These are phyloP conservation scores for Chloroceryle aenea DNA, from an alignment of 2,113 vertebrate genomes.

Conservation along the genomic window DNA sequence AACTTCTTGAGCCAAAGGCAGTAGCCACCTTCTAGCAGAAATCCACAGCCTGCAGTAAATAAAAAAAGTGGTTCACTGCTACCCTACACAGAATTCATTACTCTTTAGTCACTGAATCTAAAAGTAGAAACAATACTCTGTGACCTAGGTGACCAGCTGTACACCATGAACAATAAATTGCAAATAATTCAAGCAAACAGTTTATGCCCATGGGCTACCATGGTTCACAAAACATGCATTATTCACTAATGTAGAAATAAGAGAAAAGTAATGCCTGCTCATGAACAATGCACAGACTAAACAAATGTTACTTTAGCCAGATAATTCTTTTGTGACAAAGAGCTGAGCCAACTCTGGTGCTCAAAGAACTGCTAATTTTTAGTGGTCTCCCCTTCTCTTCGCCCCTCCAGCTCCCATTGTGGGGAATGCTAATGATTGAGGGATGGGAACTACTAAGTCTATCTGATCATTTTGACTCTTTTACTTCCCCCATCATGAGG, in stretches of 20 bases:
- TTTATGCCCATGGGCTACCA: neutral
- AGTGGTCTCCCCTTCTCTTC: neutral
- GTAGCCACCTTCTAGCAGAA: neutral
- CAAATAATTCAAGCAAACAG: constrained; percentile 28
- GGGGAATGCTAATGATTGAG: neutral
- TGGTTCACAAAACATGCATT: neutral
- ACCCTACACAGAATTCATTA: neutral
- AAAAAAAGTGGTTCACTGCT: neutral
- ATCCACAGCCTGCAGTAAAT: neutral
- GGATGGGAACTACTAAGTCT: neutral
- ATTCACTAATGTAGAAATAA: neutral
- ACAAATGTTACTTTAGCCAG: neutral
- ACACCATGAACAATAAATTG: neutral
- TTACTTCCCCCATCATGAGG: fast-evolving
- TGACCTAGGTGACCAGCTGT: neutral
- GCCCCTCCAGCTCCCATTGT: neutral
- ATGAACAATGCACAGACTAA: neutral
- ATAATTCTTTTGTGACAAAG: neutral
- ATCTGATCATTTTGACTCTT: neutral
- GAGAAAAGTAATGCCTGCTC: neutral
- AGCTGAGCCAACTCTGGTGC: neutral
- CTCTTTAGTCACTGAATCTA: neutral
- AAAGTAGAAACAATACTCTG: neutral
- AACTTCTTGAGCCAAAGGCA: neutral
- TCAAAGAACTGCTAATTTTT: neutral